Evolutionary conservation across 2,888 invertebrate species (phyloP).

Genomic region (Nomada ferruginata): DNA sequence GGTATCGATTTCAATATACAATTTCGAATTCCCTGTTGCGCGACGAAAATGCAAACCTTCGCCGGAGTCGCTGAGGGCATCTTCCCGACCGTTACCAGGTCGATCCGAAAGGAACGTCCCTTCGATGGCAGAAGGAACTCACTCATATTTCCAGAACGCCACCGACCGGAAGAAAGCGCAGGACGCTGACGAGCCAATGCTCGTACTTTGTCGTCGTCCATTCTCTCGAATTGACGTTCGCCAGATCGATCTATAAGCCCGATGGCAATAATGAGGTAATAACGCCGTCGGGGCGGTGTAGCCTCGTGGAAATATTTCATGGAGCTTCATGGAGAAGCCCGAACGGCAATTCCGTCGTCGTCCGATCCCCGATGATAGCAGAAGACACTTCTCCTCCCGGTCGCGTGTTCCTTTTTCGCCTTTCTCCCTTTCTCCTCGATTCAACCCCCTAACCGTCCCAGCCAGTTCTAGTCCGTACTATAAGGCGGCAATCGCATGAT

Average conservation of each 20-base stretch:
- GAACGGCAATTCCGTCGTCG: slow-evolving; percentile 33
- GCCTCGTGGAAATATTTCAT: slow-evolving; percentile 64
- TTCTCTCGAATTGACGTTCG: slow-evolving; percentile 36
- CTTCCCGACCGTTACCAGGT: no score
- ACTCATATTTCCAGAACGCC: slow-evolving; percentile 13
- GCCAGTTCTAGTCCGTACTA: slow-evolving; percentile 30
- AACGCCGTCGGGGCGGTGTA: slow-evolving; percentile 29
- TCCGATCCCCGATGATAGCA: background rate
- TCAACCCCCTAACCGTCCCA: background rate
- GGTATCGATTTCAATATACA: no score
- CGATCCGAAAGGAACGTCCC: no score
- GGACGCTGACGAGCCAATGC: slow-evolving; percentile 23
- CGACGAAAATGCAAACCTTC: no score
- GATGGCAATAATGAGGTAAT: slow-evolving; percentile 63
- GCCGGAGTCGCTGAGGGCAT: no score
- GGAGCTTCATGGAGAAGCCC: slow-evolving; percentile 60
- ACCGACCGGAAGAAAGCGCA: slow-evolving; percentile 5
- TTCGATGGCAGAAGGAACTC: background rate
- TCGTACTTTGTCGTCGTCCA: slow-evolving; percentile 14
- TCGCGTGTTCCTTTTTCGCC: background rate
- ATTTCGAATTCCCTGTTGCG: no score
- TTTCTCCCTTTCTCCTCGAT: slow-evolving; percentile 23
- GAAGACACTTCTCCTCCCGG: slow-evolving; percentile 30
- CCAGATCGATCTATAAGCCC: slow-evolving; percentile 45
- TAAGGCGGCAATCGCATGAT: slow-evolving; percentile 70